Conservation (phyloP, 35 echinoderm and acorn worm species). For the Heliocidaris tuberculata region DNA sequence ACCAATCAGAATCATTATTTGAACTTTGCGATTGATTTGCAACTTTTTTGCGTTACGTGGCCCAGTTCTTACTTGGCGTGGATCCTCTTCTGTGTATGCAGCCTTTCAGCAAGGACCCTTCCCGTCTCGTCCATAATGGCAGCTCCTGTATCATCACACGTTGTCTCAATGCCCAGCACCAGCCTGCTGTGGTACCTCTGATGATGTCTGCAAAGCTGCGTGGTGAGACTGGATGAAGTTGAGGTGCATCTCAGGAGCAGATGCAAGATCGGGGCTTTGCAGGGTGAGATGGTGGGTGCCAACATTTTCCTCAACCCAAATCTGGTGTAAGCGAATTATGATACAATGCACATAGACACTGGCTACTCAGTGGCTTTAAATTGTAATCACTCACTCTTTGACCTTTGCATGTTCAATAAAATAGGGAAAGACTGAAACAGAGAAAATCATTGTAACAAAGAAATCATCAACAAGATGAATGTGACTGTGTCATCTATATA, state of each 20-base stretch:
- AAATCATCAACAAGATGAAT: no score
- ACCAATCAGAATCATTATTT: no score
- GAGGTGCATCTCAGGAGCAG: not conserved
- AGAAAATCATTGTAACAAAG: no score
- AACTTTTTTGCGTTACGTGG: no score
- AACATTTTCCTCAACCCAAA: not conserved
- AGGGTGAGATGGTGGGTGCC: not conserved
- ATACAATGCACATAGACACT: no score
- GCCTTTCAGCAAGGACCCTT: constrained; percentile 76
- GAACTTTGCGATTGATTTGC: no score
- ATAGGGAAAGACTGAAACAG: no score
- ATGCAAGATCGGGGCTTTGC: not conserved
- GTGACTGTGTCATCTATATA: no score
- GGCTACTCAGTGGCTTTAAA: no score
- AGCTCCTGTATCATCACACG: constrained; percentile 98
- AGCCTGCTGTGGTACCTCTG: constrained; percentile 9
- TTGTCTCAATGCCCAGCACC: constrained; percentile 93
- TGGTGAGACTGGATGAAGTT: not conserved
- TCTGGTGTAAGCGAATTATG: no score
- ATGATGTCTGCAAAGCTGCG: not conserved
- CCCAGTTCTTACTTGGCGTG: constrained; percentile 76
- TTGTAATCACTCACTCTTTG: not conserved
- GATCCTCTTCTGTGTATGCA: constrained; percentile 91
- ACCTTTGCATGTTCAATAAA: no score
- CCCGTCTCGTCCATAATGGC: constrained; percentile 88